Conservation (phyloP, 2,797 vertebrate species). For the Scyliorhinus canicula region DNA sequence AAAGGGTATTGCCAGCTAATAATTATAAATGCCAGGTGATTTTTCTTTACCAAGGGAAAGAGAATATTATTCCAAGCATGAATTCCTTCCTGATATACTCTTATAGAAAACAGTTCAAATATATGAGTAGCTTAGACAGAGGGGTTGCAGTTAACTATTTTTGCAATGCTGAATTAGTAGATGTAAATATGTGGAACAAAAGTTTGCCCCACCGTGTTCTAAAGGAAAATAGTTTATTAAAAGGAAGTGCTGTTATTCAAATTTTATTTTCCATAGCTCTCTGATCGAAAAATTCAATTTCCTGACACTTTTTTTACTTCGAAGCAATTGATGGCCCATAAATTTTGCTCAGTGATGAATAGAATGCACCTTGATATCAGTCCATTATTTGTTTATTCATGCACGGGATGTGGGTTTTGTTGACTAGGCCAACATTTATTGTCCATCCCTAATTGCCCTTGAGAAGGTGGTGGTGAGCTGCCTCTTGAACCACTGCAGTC, state of each 20-base stretch:
- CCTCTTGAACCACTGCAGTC: no score
- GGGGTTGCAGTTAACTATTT: background rate
- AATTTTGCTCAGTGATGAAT: background rate
- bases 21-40: background rate
- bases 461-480: no score
- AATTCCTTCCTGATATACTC: background rate
- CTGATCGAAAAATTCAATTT: background rate
- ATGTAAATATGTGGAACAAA: background rate
- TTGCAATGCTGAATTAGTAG: background rate
- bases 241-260: background rate
- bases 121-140: background rate
- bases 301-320: background rate
- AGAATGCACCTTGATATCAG: background rate
- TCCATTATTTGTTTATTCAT: background rate
- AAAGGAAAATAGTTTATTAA: background rate
- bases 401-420: no score
- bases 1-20: background rate
- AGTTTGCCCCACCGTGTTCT: background rate
- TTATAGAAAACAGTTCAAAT: background rate
- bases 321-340: background rate
- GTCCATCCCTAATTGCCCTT: no score
- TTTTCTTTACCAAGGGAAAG: background rate
- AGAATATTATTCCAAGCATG: slow-evolving; percentile 6
- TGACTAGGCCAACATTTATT: no score
- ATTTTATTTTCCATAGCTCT: background rate